These are phyloP conservation scores for Poecilobothrus nobilitatus DNA, from an alignment of 2,888 invertebrate species.

Conservation along the genomic window DNA sequence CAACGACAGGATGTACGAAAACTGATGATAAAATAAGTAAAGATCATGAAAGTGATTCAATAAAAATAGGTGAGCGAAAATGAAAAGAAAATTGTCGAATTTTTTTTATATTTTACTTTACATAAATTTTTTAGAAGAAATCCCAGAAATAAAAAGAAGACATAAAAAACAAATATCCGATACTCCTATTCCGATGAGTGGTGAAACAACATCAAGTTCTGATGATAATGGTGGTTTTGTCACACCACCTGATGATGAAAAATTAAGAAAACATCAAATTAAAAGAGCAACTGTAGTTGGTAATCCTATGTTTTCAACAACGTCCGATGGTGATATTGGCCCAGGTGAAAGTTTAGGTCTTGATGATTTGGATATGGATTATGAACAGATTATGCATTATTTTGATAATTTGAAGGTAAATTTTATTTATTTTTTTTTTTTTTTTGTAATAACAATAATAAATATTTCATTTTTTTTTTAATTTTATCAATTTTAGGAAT, in stretches of 20 bases:
- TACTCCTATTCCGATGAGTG: constrained; percentile 21
- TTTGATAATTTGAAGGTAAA: constrained; percentile 93
- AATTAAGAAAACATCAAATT: constrained; percentile 46
- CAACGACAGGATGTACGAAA: constrained; percentile 15
- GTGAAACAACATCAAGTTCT: constrained; percentile 27
- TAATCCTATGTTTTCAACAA: constrained; percentile 74
- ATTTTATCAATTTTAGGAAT: constrained; percentile 59
- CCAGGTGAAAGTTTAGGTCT: constrained; percentile 59
- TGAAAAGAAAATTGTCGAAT: background rate
- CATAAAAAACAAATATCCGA: constrained; percentile 24
- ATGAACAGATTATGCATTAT: constrained; percentile 96
- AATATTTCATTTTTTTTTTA: constrained; percentile 35
- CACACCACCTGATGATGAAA: constrained; percentile 27
- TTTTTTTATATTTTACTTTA: background rate
- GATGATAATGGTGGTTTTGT: constrained; percentile 32
- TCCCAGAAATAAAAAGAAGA: constrained; percentile 25
- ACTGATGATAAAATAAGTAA: constrained; percentile 22
- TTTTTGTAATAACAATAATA: constrained; percentile 17
- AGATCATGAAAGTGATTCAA: constrained; percentile 25
- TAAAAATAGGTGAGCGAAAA: constrained; percentile 24
- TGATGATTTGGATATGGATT: constrained; percentile 88
- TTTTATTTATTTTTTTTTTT: constrained; percentile 20
- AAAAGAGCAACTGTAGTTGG: constrained; percentile 80
- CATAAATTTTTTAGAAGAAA: constrained; percentile 23
- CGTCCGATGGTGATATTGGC: constrained; percentile 45